phyloP scores from a whole-genome alignment of 2,113 vertebrate species.

The Ploceus nigricollis region DNA sequence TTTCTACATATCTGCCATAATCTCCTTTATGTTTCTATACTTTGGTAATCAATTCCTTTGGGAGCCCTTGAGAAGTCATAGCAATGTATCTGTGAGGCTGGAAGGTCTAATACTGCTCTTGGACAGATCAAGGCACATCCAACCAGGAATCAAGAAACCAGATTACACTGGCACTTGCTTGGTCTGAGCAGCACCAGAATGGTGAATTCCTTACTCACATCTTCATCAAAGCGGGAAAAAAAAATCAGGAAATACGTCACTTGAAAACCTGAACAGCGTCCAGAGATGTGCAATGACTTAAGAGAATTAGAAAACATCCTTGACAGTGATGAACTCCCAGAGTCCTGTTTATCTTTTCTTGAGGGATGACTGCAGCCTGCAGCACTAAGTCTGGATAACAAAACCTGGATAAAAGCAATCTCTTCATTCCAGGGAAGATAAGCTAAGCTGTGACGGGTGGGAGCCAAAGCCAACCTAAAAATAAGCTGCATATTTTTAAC shows the following conservation, averaged over 20 bases:
- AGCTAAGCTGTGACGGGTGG: not conserved
- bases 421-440: not conserved
- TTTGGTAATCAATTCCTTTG: not conserved
- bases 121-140: not conserved
- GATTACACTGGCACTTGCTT: fast-evolving
- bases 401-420: not conserved
- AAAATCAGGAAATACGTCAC: not conserved
- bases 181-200: not conserved
- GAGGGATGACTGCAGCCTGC: not conserved
- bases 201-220: not conserved
- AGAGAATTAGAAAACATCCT: not conserved
- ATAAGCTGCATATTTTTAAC: conserved; percentile 4
- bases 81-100: not conserved
- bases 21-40: not conserved
- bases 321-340: not conserved
- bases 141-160: not conserved
- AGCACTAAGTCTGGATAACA: not conserved
- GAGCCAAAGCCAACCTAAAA: conserved; percentile 3
- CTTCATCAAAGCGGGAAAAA: not conserved
- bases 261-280: not conserved
- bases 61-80: not conserved
- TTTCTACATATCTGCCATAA: not conserved
- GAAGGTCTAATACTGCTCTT: not conserved
- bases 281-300: not conserved
- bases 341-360: not conserved